Conservation (phyloP, 2,888 invertebrate genomes). For the Drosophila birchii region DNA sequence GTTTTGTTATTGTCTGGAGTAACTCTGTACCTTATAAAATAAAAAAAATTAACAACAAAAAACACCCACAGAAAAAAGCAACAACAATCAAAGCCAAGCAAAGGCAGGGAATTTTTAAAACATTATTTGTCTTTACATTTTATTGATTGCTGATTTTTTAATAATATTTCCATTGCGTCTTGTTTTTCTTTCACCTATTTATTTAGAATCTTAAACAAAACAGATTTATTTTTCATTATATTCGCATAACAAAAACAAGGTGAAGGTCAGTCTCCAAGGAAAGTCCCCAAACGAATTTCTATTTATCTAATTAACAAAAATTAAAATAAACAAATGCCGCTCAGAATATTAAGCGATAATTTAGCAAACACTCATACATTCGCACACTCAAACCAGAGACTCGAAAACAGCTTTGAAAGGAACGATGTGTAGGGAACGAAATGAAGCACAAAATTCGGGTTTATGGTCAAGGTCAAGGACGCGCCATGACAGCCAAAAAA, state of each 20-base stretch:
- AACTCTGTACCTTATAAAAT: constrained; percentile 43
- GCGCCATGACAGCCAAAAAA: constrained; percentile 45
- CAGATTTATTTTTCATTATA: constrained; percentile 53
- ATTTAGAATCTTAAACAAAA: constrained; percentile 57
- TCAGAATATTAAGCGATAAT: constrained; percentile 68
- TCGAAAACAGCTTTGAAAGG: constrained; percentile 62
- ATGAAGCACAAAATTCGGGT: constrained; percentile 48
- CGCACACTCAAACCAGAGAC: constrained; percentile 9
- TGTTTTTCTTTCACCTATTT: constrained; percentile 49
- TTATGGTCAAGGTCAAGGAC: constrained; percentile 78
- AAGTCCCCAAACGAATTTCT: constrained; percentile 53
- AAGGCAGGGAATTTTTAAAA: constrained; percentile 62
- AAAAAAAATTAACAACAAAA: background rate
- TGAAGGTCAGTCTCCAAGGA: constrained; percentile 8
- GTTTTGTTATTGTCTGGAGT: constrained; percentile 79
- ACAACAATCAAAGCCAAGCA: constrained; percentile 52
- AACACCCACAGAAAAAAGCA: background rate
- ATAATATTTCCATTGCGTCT: constrained; percentile 41
- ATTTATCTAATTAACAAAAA: constrained; percentile 70
- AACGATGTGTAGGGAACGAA: constrained; percentile 44
- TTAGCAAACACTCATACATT: constrained; percentile 52
- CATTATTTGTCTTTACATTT: constrained; percentile 1
- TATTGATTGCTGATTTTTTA: constrained; percentile 14
- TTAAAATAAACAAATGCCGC: constrained; percentile 60
- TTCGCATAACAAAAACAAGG: constrained; percentile 8